Base-by-base conservation (phyloP, 2,113 vertebrate species). In the Xenopus borealis region DNA sequence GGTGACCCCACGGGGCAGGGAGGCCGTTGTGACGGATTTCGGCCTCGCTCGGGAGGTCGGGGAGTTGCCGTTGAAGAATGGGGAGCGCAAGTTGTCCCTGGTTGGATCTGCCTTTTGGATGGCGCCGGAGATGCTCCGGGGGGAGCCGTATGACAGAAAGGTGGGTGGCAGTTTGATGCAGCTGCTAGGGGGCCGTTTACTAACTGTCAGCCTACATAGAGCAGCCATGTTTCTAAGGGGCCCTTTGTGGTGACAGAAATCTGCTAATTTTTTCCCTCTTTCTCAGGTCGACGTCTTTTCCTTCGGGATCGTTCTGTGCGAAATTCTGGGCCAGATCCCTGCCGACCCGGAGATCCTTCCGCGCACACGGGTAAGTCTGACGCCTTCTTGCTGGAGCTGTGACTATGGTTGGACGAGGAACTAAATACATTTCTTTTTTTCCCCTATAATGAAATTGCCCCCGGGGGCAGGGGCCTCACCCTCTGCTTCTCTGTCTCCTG, bases 31-130 rank as follows among this genome's bases (percentile, higher is more conserved):
- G 69, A 89, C 93, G 0, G 94, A 95, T 79, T 95, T 95, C 0
- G 94, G 94, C 20, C 86, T 95, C 80, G 94, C 94, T 62, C 85
- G 93, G 62, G 94, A 95, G 62, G 94, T 95, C 80, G 91, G 90
- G 46, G 94, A 95, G 81, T 81, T 88, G 33, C 88, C 94, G 0
- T 82, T 87, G 17, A 91, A 92, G 80, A 88, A 92, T 52, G 82
- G 82, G 0, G 88, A 86, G 71, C 87, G 94, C 82, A 95, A 95
- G 81, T 78, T 95, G 17, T 95, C 94, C 1, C 80, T 95, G 59
- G 94, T 95, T 72, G 93, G 94, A 23, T 95, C 94, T 0, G 94
- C 94, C 50, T 95, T 94, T 86, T 95, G 94, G 94, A 95, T 95
- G 94, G 94, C 93, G 4, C 94, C 94, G 0, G 94, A 95, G 82